Evolutionary conservation across 2,797 vertebrate genomes (phyloP).

Genomic region (Chrosomus eos): DNA sequence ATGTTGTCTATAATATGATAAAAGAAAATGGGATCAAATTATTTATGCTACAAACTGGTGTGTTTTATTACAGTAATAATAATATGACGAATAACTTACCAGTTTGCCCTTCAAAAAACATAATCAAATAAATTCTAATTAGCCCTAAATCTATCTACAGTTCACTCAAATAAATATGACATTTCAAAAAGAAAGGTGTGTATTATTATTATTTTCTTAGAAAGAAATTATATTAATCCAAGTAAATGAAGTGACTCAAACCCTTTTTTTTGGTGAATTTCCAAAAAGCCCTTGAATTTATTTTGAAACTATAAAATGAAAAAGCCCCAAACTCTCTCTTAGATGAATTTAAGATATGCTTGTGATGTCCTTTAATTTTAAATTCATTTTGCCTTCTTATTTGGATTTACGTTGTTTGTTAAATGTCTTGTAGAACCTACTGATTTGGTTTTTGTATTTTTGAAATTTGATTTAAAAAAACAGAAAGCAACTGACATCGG

Average conservation of each 20-base stretch:
- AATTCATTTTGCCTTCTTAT: neutral
- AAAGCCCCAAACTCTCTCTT: neutral
- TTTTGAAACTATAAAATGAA: neutral
- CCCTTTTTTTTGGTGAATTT: neutral
- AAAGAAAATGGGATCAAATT: neutral
- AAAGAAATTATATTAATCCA: neutral
- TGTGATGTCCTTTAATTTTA: neutral
- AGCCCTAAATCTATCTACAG: neutral
- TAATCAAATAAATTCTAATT: neutral
- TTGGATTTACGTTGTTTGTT: neutral
- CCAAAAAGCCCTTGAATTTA: neutral
- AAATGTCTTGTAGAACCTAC: neutral
- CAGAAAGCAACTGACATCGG: accelerated
- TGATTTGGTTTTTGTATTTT: neutral
- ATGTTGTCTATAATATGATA: neutral
- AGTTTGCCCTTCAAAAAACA: neutral
- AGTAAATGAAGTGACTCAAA: neutral
- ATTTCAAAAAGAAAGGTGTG: neutral
- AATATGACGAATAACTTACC: neutral
- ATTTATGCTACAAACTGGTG: neutral
- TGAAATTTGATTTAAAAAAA: too few species aligned
- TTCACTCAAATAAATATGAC: neutral
- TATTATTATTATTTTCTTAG: neutral
- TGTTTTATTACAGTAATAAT: neutral
- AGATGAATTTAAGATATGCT: neutral